Evolutionary conservation across 2,113 vertebrate species (phyloP), one percentile per base, ranked within the genome.

Genomic region (Leptobrachium ailaonicum): DNA sequence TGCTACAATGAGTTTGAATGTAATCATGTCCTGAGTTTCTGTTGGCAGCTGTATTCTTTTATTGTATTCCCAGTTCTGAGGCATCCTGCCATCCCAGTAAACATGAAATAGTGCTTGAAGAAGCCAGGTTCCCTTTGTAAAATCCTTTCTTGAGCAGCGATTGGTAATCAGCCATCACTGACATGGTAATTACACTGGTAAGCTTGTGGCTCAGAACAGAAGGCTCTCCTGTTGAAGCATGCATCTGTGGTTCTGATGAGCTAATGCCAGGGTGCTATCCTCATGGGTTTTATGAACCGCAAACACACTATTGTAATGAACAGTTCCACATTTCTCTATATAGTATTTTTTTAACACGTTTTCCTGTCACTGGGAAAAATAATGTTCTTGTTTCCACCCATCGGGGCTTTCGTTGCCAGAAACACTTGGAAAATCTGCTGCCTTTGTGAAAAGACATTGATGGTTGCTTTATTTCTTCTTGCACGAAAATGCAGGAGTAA

Each of bases 111-210:
- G 32, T 66, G 45, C 43, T 76, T 67, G 32, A 73, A 40, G 58
- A 80, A 66, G 54, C 45, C 71, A 68, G 41, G 78, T 73, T 60
- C 58, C 12, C 41, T 74, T 75, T 75, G 53, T 75, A 75, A 80
- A 68, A 62, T 69, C 53, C 54, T 74, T 54, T 41, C 42, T 81
- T 62, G 64, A 75, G 72, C 79, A 62, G 53, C 72, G 45, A 8
- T 56, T 63, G 64, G 71, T 80, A 80, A 80, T 80, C 77, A 73
- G 77, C 70, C 62, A 41, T 66, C 78, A 74, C 71, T 81, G 79
- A 69, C 79, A 81, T 75, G 64, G 79, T 81, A 81, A 81, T 81
- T 81, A 81, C 54, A 81, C 62, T 68, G 64, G 78, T 80, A 75
- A 69, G 79, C 54, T 43, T 41, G 79, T 81, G 79, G 72, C 54